These are phyloP conservation scores for Chelonus insularis DNA, from an alignment of 1,140 invertebrate genomes.

Conservation along the genomic window DNA sequence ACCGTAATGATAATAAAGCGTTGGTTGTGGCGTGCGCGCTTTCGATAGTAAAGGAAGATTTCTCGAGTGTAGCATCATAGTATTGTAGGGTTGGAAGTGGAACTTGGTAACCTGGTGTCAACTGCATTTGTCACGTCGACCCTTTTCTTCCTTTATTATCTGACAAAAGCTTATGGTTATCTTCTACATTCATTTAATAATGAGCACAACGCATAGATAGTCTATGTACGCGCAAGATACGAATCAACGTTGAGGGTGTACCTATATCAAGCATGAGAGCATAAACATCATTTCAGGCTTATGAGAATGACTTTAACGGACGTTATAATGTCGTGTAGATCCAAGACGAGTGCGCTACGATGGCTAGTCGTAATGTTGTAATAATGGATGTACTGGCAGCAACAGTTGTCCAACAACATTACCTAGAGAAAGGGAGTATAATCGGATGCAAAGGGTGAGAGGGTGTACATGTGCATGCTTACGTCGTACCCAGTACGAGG, in stretches of 20 bases:
- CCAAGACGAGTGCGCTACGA: background rate
- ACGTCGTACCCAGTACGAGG: background rate
- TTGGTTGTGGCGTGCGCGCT: constrained; percentile 12
- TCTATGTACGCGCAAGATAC: background rate
- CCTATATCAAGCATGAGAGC: constrained; percentile 5
- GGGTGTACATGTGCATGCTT: background rate
- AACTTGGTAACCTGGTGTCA: constrained; percentile 5
- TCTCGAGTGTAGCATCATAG: constrained; percentile 12
- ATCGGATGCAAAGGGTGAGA: background rate
- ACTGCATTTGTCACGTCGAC: constrained; percentile 12
- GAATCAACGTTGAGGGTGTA: constrained; percentile 15
- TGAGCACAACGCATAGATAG: background rate
- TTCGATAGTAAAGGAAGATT: constrained; percentile 17
- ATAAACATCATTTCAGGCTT: constrained; percentile 9
- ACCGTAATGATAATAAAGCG: constrained; percentile 20
- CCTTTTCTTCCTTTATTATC: background rate
- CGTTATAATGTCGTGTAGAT: background rate
- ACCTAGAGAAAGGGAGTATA: background rate
- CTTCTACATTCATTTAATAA: constrained; percentile 7
- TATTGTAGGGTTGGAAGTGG: background rate
- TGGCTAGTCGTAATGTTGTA: constrained; percentile 2
- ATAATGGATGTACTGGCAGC: constrained; percentile 17
- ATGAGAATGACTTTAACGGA: background rate
- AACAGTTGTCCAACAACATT: constrained; percentile 17
- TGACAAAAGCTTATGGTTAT: constrained; percentile 7